Base-by-base conservation (phyloP, 2,797 vertebrate genomes). In the Labeo calbasu region DNA sequence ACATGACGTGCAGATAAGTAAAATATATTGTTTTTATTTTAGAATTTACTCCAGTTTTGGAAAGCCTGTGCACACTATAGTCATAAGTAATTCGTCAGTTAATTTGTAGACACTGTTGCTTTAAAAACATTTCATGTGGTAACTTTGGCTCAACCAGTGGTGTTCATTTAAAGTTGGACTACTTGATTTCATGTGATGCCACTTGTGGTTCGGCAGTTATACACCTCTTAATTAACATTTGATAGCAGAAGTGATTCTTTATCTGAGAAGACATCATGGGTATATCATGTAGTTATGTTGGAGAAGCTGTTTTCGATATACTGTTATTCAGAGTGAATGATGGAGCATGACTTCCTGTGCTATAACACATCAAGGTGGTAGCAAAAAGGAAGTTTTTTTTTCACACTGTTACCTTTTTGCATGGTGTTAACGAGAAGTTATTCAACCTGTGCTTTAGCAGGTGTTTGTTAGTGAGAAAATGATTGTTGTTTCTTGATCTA, bases 381-480 rank as follows among this genome's bases (percentile, higher is more conserved):
- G 43, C 28, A 73, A 73, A 59, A 23, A 11, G 6, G 43, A 13
- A 13, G 7, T 36, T 17, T 36, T 82, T 36, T 82, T 83, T 32
- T 75, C 19, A 59, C 23, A 48, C 65, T 36, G 13, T 50, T 9
- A 50, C 78, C 50, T 55, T 51, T 28, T 19, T 3, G 53, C 25
- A 21, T 53, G 70, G 13, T 28, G 48, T 55, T 55, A 48, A 48
- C 63, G 55, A 43, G 9, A 43, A 90, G 86, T 75, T 55, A 69
- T 69, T 9, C 53, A 59, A 23, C 23, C 36, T 55, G 21, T 32
- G 23, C 2, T 57, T 46, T 63, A 32, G 59, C 43, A 71, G 65
- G 51, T 55, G 8, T 13, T 7, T 70, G 17, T 48, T 48, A 14
- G 36, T 28, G 10, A 59, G 10, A 5, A 36, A 50, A 65, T 51